These are phyloP conservation scores for Malthinus seriepunctatus DNA, from an alignment of 2,888 invertebrate genomes.

Conservation along the genomic window DNA sequence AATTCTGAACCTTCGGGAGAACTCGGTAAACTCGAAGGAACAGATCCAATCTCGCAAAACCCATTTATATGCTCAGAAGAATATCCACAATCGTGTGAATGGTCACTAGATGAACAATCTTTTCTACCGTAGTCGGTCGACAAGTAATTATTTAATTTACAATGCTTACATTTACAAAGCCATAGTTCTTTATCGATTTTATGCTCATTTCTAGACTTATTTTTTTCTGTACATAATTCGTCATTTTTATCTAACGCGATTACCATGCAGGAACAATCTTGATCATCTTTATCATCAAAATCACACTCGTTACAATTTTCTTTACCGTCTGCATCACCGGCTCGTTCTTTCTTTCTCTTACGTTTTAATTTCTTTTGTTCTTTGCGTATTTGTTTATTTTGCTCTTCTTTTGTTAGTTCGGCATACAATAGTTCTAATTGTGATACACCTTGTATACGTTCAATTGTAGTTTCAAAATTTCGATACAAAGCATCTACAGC, in stretches of 20 bases:
- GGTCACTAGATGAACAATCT: conserved; percentile 67
- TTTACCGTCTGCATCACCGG: conserved; percentile 55
- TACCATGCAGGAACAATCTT: conserved; percentile 33
- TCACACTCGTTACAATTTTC: conserved; percentile 38
- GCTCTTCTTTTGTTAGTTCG: conserved; percentile 85
- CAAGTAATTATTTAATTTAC: conserved; percentile 41
- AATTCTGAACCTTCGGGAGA: conserved; percentile 90
- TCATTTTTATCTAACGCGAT: conserved; percentile 37
- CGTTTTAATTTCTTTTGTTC: conserved; percentile 85
- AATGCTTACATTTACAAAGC: conserved; percentile 44
- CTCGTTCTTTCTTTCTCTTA: conserved; percentile 72
- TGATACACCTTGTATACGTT: conserved; percentile 79
- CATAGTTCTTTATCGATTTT: conserved; percentile 37
- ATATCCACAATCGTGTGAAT: conserved; percentile 85
- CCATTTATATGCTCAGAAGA: conserved; percentile 83
- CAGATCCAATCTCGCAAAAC: conserved; percentile 67
- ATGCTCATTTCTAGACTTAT: conserved; percentile 5
- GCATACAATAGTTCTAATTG: conserved; percentile 87
- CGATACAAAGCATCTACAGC: conserved; percentile 85
- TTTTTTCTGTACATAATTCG: conserved; percentile 31
- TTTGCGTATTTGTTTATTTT: conserved; percentile 80
- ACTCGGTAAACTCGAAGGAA: conserved; percentile 78
- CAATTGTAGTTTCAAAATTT: conserved; percentile 89
- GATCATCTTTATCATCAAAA: conserved; percentile 44
- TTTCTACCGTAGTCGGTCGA: conserved; percentile 35